Evolutionary conservation across 2,797 vertebrate genomes (phyloP).

Genomic region (Sebastes steindachneri): DNA sequence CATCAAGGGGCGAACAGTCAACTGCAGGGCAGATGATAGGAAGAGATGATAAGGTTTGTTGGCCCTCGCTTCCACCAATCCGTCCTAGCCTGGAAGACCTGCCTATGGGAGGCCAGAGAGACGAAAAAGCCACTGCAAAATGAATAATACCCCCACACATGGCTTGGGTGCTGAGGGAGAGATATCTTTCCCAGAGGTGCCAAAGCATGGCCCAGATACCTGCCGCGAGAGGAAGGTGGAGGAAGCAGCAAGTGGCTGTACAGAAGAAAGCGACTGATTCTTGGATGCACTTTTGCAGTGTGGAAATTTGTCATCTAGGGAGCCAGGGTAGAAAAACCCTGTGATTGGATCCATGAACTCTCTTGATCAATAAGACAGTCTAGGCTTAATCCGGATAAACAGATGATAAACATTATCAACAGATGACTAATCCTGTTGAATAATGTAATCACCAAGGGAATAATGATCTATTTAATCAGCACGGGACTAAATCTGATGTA

Average conservation of each 20-base stretch:
- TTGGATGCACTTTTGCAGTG: background rate
- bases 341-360: background rate
- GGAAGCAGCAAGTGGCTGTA: constrained; percentile 2
- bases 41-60: constrained; percentile 31
- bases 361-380: constrained; percentile 2
- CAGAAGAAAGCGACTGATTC: background rate
- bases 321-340: background rate
- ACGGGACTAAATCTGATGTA: background rate
- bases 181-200: constrained; percentile 20
- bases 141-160: constrained; percentile 37
- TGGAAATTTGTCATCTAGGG: background rate
- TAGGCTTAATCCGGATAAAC: constrained; percentile 17
- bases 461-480: constrained; percentile 5
- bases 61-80: constrained; percentile 26
- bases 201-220: constrained; percentile 24
- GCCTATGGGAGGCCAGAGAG: constrained; percentile 29
- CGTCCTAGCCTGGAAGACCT: constrained; percentile 10
- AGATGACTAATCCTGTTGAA: constrained; percentile 16
- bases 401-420: constrained; percentile 24
- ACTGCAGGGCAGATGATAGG: constrained; percentile 25
- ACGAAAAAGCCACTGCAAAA: constrained; percentile 51
- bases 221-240: background rate
- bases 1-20: constrained; percentile 29
- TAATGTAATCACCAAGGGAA: background rate
- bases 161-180: constrained; percentile 5